Conservation (phyloP, 2,113 vertebrate species). For the Odontesthes bonariensis region DNA sequence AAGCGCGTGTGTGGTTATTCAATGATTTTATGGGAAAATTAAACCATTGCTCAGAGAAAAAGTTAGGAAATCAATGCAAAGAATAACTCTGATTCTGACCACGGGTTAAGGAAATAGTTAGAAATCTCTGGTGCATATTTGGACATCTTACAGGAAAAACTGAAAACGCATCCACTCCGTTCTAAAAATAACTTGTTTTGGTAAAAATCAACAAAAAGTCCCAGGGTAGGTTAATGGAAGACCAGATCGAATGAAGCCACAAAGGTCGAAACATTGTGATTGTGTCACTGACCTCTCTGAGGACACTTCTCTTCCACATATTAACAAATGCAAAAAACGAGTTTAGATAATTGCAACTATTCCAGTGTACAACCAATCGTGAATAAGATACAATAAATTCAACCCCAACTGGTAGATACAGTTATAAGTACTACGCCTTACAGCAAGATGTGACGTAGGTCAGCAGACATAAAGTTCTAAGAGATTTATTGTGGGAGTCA, state of each 20-base stretch:
- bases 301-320: background rate
- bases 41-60: background rate
- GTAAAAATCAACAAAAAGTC: constrained; percentile 5
- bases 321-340: background rate
- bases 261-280: constrained; percentile 16
- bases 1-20: no score
- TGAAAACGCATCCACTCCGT: background rate
- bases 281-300: background rate
- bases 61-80: background rate
- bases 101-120: background rate
- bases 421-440: constrained; percentile 19
- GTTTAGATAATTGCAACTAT: background rate
- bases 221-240: constrained; percentile 1
- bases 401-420: constrained; percentile 8
- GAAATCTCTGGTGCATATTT: background rate
- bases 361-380: background rate
- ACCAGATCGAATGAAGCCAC: background rate
- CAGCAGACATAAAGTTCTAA: constrained; percentile 44
- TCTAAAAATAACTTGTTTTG: background rate
- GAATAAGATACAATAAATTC: background rate
- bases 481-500: constrained; percentile 2
- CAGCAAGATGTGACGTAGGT: constrained; percentile 59
- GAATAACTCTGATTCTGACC: background rate
- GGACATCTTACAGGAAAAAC: background rate
- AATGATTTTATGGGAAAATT: no score